Base-by-base conservation (phyloP, 2,888 invertebrate species). In the Therioaphis trifolii region DNA sequence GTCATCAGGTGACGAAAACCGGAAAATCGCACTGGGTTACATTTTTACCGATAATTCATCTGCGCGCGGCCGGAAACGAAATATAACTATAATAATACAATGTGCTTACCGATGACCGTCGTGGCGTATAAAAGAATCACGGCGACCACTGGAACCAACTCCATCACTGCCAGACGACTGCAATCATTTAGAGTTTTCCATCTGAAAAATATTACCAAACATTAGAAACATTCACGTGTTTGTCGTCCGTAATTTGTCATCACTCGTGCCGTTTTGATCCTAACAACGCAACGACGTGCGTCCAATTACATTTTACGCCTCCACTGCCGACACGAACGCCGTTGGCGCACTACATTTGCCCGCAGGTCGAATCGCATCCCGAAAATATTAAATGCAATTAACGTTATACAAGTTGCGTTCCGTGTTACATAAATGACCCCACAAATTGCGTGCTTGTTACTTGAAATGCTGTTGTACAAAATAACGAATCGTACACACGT, bases 181-280 rank as follows among this genome's bases (percentile, higher is more conserved):
- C 72, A 29, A 80, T 72, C 72, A 63, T 72, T 72, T 49, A 82
- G 63, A 18, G 21, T 49, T 52, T 74, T n/a, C 46, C 71, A 82
- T 82, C 80, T 82, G 72, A 82, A 82, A 77, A 77, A 52, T 52
- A 49, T 61, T 49, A 29, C n/a, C 0, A 29, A 2, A 29, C 46
- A 71, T 80, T 80, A 80, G 43, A 71, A 61, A 61, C 46, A 61
- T 80, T 58, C n/a, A n/a, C 77, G 49, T 77, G 49, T 49, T 4
- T 4, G 5, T 21, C 1, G 15, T 4, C 0, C 14, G 21, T 66
- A 35, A 29, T 40, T 40, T 21, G 40, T 68, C 66, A 68, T 12
- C 40, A 7, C n/a, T 18, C 40, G 14, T 9, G 11, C 11, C n/a
- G n/a, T 46, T 46, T 14, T 46, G 1, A 2, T 40, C 40, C 43